Evolutionary conservation across 2,113 vertebrate species (phyloP).

Genomic region (Thunnus maccoyii): DNA sequence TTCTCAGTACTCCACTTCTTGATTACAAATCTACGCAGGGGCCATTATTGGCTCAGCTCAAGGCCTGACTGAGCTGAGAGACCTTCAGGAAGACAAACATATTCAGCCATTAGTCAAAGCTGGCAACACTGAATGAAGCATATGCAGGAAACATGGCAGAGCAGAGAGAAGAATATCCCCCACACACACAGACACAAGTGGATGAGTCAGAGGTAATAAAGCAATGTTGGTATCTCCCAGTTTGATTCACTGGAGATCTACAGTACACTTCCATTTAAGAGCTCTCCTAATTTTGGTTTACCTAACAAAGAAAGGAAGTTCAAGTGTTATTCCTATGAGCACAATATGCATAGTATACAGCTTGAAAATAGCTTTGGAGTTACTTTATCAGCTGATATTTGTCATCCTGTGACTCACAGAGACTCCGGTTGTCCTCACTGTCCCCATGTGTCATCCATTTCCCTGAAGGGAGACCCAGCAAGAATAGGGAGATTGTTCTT

Average conservation of each 20-base stretch:
- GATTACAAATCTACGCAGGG: slow-evolving; percentile 38
- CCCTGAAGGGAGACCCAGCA: slow-evolving; percentile 56
- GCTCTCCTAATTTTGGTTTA: slow-evolving; percentile 15
- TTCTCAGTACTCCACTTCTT: slow-evolving; percentile 50
- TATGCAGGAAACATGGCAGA: slow-evolving; percentile 57
- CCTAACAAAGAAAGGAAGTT: slow-evolving; percentile 50
- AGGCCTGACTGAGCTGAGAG: slow-evolving; percentile 40
- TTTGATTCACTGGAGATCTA: slow-evolving; percentile 24
- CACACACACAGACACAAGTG: slow-evolving; percentile 24
- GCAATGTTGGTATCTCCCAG: slow-evolving; percentile 21
- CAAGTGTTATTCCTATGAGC: background rate
- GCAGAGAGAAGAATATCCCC: slow-evolving; percentile 5
- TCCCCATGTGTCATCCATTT: slow-evolving; percentile 64
- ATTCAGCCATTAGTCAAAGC: slow-evolving; percentile 64
- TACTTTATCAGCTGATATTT: slow-evolving; percentile 55
- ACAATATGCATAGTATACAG: background rate
- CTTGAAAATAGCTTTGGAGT: slow-evolving; percentile 26
- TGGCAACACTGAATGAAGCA: slow-evolving; percentile 45
- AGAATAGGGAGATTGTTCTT: slow-evolving; percentile 76
- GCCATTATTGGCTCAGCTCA: slow-evolving; percentile 38
- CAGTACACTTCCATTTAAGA: slow-evolving; percentile 1
- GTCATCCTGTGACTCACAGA: slow-evolving; percentile 60
- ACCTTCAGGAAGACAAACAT: slow-evolving; percentile 59
- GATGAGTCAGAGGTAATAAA: slow-evolving; percentile 66
- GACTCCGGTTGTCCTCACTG: slow-evolving; percentile 56